Evolutionary conservation across 2,113 vertebrate genomes (phyloP).

Genomic region (Nipponia nippon): DNA sequence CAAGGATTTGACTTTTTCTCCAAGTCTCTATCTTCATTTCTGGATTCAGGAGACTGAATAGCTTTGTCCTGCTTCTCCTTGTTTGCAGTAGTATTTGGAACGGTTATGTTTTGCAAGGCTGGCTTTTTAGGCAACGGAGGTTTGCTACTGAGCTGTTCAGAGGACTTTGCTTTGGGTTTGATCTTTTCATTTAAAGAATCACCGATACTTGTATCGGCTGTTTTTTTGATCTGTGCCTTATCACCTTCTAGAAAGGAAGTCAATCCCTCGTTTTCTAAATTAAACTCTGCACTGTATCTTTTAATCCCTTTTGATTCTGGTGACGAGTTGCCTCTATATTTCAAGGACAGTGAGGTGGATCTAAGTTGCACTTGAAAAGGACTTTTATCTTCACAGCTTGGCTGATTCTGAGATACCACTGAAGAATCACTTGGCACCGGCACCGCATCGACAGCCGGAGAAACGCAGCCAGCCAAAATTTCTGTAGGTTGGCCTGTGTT

Average conservation of each 20-base stretch:
- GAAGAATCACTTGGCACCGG: conserved; percentile 14
- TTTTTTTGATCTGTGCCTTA: conserved; percentile 6
- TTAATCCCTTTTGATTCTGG: conserved; percentile 66
- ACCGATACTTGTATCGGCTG: background rate
- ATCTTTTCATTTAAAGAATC: conserved; percentile 50
- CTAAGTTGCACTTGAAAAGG: conserved; percentile 88
- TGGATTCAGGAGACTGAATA: background rate
- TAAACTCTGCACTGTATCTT: conserved; percentile 72
- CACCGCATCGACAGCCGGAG: background rate
- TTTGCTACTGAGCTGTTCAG: conserved; percentile 70
- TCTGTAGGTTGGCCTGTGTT: background rate
- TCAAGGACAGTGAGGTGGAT: conserved; percentile 82
- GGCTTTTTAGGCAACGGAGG: conserved; percentile 73
- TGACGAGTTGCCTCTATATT: conserved; percentile 55
- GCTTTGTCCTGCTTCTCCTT: conserved; percentile 54
- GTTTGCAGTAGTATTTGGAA: background rate
- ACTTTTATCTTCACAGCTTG: conserved; percentile 63
- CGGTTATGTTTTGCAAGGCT: conserved; percentile 49
- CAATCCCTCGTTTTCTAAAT: conserved; percentile 47
- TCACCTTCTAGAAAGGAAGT: conserved; percentile 52
- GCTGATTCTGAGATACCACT: background rate
- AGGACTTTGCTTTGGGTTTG: conserved; percentile 58
- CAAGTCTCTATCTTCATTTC: conserved; percentile 42
- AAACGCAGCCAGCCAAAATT: background rate
- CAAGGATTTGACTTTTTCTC: conserved; percentile 56